A percentile compares a stretch with the other conserved stretches of the same genome.
Evolutionary conservation across 2,888 invertebrate species (phyloP).

Genomic region (Pseudococcus longispinus): DNA sequence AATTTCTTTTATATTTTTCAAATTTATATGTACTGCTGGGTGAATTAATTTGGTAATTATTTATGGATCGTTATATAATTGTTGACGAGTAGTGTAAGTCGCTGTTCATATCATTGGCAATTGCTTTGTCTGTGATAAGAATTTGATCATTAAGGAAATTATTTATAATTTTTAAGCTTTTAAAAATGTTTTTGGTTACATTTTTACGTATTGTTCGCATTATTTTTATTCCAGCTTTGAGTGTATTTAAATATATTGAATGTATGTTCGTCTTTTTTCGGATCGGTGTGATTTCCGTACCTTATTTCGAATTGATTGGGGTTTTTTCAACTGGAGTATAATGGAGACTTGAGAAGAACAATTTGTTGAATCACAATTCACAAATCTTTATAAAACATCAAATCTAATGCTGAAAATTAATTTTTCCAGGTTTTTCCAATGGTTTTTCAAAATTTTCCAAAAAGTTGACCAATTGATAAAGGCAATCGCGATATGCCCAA

Average conservation of each 20-base stretch:
- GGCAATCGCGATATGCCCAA: too few relatives aligned
- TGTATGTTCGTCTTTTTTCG: neutral
- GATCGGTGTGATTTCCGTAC: neutral
- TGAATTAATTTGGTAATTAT: neutral
- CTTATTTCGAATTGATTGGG: too few relatives aligned
- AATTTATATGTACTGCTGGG: neutral
- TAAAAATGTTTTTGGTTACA: neutral
- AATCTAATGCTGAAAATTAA: too few relatives aligned
- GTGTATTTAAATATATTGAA: neutral
- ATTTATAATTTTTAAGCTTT: neutral
- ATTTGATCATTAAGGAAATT: neutral
- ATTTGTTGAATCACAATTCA: too few relatives aligned
- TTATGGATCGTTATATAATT: neutral
- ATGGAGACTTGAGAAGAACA: too few relatives aligned
- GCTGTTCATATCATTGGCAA: neutral
- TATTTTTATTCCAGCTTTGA: neutral
- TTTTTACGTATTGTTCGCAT: neutral
- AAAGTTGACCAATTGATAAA: too few relatives aligned
- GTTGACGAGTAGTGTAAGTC: neutral
- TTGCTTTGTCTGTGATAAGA: neutral
- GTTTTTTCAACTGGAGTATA: too few relatives aligned
- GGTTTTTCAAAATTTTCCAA: too few relatives aligned
- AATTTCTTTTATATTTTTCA: neutral
- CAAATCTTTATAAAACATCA: too few relatives aligned
- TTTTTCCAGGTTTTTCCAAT: too few relatives aligned